Evolutionary conservation across 2,888 invertebrate species (phyloP).

Genomic region (Pegoplata infirma): DNA sequence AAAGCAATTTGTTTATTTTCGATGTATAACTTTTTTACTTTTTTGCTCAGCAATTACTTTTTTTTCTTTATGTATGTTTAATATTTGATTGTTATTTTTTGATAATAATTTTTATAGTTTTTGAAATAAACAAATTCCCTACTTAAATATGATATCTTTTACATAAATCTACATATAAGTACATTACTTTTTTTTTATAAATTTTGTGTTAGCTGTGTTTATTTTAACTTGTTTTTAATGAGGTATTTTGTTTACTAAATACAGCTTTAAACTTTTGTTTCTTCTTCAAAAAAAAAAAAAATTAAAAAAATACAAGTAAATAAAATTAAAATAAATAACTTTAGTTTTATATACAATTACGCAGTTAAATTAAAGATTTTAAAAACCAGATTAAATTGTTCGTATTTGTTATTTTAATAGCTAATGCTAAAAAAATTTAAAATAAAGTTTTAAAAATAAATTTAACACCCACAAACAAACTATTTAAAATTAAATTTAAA

Average conservation of each 20-base stretch:
- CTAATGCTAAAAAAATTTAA: too few relatives aligned
- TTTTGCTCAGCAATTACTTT: neutral
- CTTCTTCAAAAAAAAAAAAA: neutral
- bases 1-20: too few relatives aligned
- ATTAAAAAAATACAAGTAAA: too few relatives aligned
- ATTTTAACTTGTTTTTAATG: slow-evolving; percentile 38
- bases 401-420: neutral
- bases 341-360: slow-evolving; percentile 13
- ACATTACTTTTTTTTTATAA: slow-evolving; percentile 4
- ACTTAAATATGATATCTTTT: slow-evolving; percentile 32
- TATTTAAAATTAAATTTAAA: neutral
- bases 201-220: slow-evolving; percentile 15
- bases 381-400: neutral
- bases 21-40: too few relatives aligned
- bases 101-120: slow-evolving; percentile 7
- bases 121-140: slow-evolving; percentile 2
- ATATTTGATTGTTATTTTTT: slow-evolving; percentile 11
- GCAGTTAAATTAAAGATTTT: slow-evolving; percentile 14
- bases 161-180: slow-evolving; percentile 35
- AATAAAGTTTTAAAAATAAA: neutral
- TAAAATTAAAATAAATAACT: neutral
- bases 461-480: slow-evolving; percentile 4
- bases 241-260: slow-evolving; percentile 22
- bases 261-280: neutral
- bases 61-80: neutral